Conservation (phyloP, 2,888 invertebrate species). For the Epirrhoe alternata region DNA sequence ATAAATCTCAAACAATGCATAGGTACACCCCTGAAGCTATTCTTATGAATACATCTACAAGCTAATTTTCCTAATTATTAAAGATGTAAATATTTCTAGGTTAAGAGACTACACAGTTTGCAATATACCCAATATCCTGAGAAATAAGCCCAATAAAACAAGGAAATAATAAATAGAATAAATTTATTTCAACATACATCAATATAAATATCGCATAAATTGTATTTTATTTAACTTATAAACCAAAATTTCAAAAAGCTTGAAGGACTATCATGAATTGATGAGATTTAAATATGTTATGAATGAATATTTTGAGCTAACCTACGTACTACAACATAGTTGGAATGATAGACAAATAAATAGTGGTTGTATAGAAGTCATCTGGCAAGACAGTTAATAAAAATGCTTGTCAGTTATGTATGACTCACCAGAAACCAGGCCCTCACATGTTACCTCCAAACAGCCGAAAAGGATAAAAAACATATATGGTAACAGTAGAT, state of each 20-base stretch:
- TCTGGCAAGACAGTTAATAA: slow-evolving; percentile 46
- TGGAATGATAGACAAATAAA: slow-evolving; percentile 49
- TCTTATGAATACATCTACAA: no score
- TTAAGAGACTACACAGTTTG: no score
- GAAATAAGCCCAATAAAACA: slow-evolving; percentile 12
- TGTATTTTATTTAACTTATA: slow-evolving; percentile 32
- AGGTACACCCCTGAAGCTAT: no score
- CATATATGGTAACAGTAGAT: not conserved
- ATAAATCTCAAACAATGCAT: no score
- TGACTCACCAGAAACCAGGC: not conserved
- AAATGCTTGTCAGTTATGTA: slow-evolving; percentile 41
- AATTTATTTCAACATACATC: slow-evolving; percentile 63
- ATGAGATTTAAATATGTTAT: slow-evolving; percentile 21
- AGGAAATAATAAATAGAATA: slow-evolving; percentile 37
- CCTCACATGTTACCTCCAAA: not conserved
- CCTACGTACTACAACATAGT: slow-evolving; percentile 6
- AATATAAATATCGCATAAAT: slow-evolving; percentile 54
- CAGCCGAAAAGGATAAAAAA: not conserved
- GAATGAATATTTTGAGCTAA: slow-evolving; percentile 16
- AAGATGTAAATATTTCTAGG: no score
- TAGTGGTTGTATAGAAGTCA: slow-evolving; percentile 15
- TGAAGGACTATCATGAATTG: slow-evolving; percentile 3
- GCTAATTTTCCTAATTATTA: no score
- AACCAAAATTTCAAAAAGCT: slow-evolving; percentile 48
- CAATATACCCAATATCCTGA: not conserved